Evolutionary conservation across 2,888 invertebrate genomes (phyloP), one percentile per base, ranked within the genome.

Genomic region (Chironomus tentans): DNA sequence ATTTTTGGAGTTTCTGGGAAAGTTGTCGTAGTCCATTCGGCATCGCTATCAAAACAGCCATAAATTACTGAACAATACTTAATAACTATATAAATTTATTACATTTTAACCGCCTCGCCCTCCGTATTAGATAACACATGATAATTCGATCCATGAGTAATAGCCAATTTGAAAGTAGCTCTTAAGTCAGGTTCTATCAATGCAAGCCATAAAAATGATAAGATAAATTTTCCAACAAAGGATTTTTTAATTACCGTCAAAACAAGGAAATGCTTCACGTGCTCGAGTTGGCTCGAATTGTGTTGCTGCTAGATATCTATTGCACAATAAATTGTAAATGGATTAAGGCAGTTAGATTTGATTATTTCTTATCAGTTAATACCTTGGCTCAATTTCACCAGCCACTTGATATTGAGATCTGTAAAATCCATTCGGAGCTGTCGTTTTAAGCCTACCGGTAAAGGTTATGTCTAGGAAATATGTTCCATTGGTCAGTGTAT

Each of bases 201-300:
- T 4, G 5, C 1, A 28, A 28, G 3, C 28, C 3, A 28, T 28
- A 38, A 38, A 38, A 1, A 38, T 2, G 38, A 38, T 38, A 38
- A 38, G 10, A 38, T 10, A 38, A 2, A 38, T 4, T 4, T 38
- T 38, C 1, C 1, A 10, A 10, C 10, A 38, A 38, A 38, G 6
- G 6, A 38, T 38, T 38, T 38, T 7, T 38, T 10, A 38, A 38
- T 7, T 38, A 38, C 38, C 90, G 77, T 91, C 91, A 80, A 88
- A 90, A 79, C 91, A 91, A 0, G 91, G 91, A 80, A 91, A 90
- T 0, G 88, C 89, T n/a, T 84, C 82, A 2, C 89, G 86, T 0
- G 89, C 88, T 61, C 84, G 84, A 0, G 86, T 86, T 0, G 89
- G 86, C 80, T 89, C 87, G 69, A 90, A 86, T 76, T 89, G 89